Percentiles rank a stretch among this genome's conserved stretches.
These are phyloP conservation scores for Campoplex nolae DNA, from an alignment of 2,888 invertebrate genomes.

Conservation along the genomic window DNA sequence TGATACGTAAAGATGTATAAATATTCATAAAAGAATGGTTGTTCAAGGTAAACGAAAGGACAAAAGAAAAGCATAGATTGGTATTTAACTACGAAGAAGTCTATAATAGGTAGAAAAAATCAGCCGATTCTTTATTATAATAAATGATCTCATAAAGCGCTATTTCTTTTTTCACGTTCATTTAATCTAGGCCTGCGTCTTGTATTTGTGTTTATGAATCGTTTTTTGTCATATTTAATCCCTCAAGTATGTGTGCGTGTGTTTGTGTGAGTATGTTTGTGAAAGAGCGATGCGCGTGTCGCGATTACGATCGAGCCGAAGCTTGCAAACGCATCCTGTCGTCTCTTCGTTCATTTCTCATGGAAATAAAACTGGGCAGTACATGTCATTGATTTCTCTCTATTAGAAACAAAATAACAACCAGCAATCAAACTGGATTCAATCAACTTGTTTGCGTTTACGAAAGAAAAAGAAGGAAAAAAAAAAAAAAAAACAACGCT, in stretches of 20 bases:
- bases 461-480: conserved; percentile 14
- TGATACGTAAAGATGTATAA: conserved; percentile 48
- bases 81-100: conserved; percentile 47
- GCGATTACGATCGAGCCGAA: conserved; percentile 46
- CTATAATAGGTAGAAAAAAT: conserved; percentile 73
- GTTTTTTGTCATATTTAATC: conserved; percentile 19
- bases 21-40: conserved; percentile 21
- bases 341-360: conserved; percentile 33
- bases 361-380: conserved; percentile 47
- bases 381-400: conserved; percentile 33
- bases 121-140: conserved; percentile 78
- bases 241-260: conserved; percentile 28
- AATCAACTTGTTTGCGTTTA: conserved; percentile 24
- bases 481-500: conserved; percentile 51
- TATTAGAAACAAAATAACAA: conserved; percentile 11
- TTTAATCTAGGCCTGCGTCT: conserved; percentile 55
- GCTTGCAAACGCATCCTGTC: conserved; percentile 28
- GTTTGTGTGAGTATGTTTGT: conserved; percentile 20
- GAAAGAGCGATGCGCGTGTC: conserved; percentile 52
- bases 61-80: conserved; percentile 11
- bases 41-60: conserved; percentile 5
- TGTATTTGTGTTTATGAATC: conserved; percentile 27
- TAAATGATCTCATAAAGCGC: conserved; percentile 61
- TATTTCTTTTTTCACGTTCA: conserved; percentile 59
- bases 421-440: conserved; percentile 34